Base-by-base conservation (phyloP, 2,113 vertebrate species). In the Hippocampus zosterae region DNA sequence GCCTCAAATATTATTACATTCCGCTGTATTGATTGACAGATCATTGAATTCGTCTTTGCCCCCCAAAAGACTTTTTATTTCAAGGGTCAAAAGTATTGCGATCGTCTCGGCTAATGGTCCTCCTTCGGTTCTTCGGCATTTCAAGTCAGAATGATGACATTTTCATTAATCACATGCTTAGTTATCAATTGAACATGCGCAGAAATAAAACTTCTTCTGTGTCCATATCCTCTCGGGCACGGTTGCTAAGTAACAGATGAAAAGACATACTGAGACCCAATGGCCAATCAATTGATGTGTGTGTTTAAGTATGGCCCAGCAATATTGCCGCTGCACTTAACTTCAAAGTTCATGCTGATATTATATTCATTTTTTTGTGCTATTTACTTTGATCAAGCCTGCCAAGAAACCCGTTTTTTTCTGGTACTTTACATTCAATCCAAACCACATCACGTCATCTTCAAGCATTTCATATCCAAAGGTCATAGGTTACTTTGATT, bases 221-320 rank as follows among this genome's bases (percentile, higher is more conserved):
- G 83, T 90, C 86, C 79, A 78, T 83, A 86, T 85, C 84, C 86
- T 88, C 86, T 76, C 78, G 83, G 80, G 85, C 85, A 59, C 80
- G 84, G 92, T 93, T 93, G 91, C 91, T 92, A 90, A 91, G 91
- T 86, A 92, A 92, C 92, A 91, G 90, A 92, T 85, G 81, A 84
- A 90, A 88, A 91, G 90, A 92, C 91, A 90, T 90, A 91, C 90
- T 90, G 87, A 91, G 88, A 90, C 83, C 81, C 86, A 90, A 90
- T 85, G 87, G 91, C 89, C 86, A 88, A 92, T 93, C 91, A 91
- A 92, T 92, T 91, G 81, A 86, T 66, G 59, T 46, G 27, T 57
- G 46, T 74, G 48, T 75, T 50, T 53, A 66, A 27, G 53, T 76
- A 69, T 76, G 8, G n/a, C 60, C 71, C n/a, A 48, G 60, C 62